phyloP scores from a whole-genome alignment of 2,888 invertebrate genomes.

The Branchellion lobata region DNA sequence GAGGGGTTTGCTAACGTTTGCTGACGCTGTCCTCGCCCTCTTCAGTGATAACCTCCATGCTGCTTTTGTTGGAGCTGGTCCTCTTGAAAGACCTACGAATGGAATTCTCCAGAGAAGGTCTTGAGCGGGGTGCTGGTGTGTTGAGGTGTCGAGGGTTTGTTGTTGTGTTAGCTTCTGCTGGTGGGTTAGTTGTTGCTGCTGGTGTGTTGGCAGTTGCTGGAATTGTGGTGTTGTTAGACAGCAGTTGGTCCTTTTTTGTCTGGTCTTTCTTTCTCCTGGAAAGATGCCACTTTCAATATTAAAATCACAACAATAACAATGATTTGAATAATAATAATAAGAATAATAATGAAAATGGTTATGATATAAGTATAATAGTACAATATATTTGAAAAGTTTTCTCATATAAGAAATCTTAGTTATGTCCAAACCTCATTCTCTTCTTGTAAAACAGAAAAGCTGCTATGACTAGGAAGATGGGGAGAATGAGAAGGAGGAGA shows the following conservation, averaged over 20 bases:
- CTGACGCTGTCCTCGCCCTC: background rate
- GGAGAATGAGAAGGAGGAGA: too few relatives aligned
- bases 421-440: too few relatives aligned
- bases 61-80: background rate
- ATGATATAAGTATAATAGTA: too few relatives aligned
- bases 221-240: background rate
- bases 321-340: too few relatives aligned
- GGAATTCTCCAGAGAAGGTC: background rate
- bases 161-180: background rate
- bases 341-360: too few relatives aligned
- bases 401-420: too few relatives aligned
- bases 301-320: too few relatives aligned
- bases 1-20: background rate
- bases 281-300: too few relatives aligned
- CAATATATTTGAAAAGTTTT: too few relatives aligned
- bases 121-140: background rate
- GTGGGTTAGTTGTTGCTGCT: background rate
- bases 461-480: too few relatives aligned
- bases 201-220: background rate
- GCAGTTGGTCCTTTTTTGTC: background rate
- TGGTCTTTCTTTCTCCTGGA: background rate
- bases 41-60: background rate
- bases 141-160: background rate
- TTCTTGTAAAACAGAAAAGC: too few relatives aligned
- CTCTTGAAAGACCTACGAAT: background rate